Base-by-base conservation (phyloP, 2,888 invertebrate species). In the Ceramica pisi region DNA sequence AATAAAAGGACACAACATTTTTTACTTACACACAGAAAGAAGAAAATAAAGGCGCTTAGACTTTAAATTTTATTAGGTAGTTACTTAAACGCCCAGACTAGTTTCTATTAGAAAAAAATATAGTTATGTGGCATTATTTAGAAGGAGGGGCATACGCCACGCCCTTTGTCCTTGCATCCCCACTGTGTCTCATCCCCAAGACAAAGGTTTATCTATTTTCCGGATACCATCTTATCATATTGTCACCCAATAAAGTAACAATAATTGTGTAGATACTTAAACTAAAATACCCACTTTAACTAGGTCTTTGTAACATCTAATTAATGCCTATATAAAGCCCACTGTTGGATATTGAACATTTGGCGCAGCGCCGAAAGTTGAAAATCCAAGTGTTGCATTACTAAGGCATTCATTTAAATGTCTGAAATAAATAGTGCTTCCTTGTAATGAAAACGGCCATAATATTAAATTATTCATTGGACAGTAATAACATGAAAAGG, bases 111-210 rank as follows among this genome's bases (percentile, higher is more conserved):
- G 23, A 66, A 63, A 66, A 73, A 66, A 60, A 60, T 12, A 41
- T 41, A 14, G 1, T 1, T 14, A 51, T 50, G 6, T 41, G 26
- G n/a, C 59, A 7, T 44, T 35, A 16, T 14, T 48, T 44, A 65
- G 41, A 68, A 41, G 74, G 60, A 44, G 53, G 64, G 57, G 61
- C 26, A 14, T 35, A 26, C 16, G 56, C 60, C 78, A 61, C 61
- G 64, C 64, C 78, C 48, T 78, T 53, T 21, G 41, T 44, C 61
- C 57, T 72, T 46, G 41, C 7, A 48, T 12, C 19, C 51, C 51
- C 35, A 19, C 21, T 23, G 41, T 16, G 14, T 19, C 21, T 51
- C 35, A n/a, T 46, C 16, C 16, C 12, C 14, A 26, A 23, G 19
- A 21, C 19, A 12, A 21, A 19, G 23, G 7, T 38, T 23, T 50